These are phyloP conservation scores for Eucriotettix oculatus DNA, from an alignment of 2,888 invertebrate species.

Conservation along the genomic window DNA sequence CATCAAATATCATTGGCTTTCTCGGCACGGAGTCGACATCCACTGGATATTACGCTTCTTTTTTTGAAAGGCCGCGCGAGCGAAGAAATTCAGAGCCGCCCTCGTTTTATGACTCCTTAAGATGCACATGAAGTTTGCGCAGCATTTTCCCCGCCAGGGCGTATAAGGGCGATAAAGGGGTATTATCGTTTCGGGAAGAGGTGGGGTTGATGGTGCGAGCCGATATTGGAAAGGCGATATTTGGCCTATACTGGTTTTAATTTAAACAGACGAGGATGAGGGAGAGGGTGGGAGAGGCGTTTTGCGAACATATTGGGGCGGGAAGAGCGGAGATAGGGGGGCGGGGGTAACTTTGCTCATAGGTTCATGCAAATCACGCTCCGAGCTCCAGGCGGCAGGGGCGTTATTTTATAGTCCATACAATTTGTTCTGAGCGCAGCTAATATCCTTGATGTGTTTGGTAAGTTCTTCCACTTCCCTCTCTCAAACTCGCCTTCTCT, in stretches of 20 bases:
- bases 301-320: background rate
- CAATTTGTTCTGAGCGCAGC: slow-evolving; percentile 13
- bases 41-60: slow-evolving; percentile 9
- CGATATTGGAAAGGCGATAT: slow-evolving; percentile 1
- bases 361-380: slow-evolving; percentile 9
- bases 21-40: slow-evolving; percentile 5
- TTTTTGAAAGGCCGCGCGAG: background rate
- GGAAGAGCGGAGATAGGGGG: background rate
- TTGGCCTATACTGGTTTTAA: slow-evolving; percentile 9
- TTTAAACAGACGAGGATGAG: slow-evolving; percentile 7
- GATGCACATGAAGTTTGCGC: slow-evolving; percentile 4
- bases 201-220: background rate
- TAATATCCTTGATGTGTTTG: slow-evolving; percentile 14
- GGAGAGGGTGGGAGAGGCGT: slow-evolving; percentile 1
- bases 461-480: slow-evolving; percentile 3
- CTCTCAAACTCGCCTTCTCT: background rate
- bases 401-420: slow-evolving; percentile 12
- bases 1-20: slow-evolving; percentile 3
- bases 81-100: background rate
- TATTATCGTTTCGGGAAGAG: slow-evolving; percentile 1
- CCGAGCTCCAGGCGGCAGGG: background rate
- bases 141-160: slow-evolving; percentile 2
- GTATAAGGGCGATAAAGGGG: slow-evolving; percentile 1
- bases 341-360: background rate
- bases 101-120: slow-evolving; percentile 5